A percentile compares a stretch with the other conserved stretches of the same genome.
These are phyloP conservation scores for Pachliopta kotzebuea DNA, from an alignment of 2,888 invertebrate genomes.

Conservation along the genomic window DNA sequence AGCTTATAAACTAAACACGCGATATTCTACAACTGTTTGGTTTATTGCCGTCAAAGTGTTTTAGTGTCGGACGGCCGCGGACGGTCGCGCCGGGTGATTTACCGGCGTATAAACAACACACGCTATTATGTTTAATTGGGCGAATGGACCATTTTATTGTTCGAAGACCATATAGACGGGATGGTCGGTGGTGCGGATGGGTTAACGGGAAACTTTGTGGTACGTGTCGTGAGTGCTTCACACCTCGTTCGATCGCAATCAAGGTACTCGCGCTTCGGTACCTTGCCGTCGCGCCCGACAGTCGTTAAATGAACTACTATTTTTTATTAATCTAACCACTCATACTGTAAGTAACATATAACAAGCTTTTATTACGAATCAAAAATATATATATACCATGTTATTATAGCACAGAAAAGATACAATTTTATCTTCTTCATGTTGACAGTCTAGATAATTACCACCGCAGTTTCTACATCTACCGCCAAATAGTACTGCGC, in stretches of 20 bases:
- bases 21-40: conserved; percentile 14
- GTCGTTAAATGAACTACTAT: conserved; percentile 34
- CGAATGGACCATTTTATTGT: conserved; percentile 31
- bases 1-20: conserved; percentile 17
- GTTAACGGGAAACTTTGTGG: conserved; percentile 43
- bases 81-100: conserved; percentile 26
- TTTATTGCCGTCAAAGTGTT: conserved; percentile 28
- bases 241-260: conserved; percentile 46
- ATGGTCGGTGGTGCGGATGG: conserved; percentile 33
- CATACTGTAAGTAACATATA: too few species aligned
- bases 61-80: conserved; percentile 26
- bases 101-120: conserved; percentile 24
- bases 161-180: conserved; percentile 14
- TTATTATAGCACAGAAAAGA: too few species aligned
- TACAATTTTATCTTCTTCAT: too few species aligned
- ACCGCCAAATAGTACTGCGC: too few species aligned
- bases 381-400: too few species aligned
- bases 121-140: conserved; percentile 32
- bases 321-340: too few species aligned
- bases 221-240: conserved; percentile 60
- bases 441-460: too few species aligned
- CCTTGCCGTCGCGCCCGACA: conserved; percentile 18
- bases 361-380: too few species aligned
- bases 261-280: conserved; percentile 29
- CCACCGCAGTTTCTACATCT: too few species aligned